Conservation (phyloP, 2,888 invertebrate genomes). For the Drosophila acutilabella region DNA sequence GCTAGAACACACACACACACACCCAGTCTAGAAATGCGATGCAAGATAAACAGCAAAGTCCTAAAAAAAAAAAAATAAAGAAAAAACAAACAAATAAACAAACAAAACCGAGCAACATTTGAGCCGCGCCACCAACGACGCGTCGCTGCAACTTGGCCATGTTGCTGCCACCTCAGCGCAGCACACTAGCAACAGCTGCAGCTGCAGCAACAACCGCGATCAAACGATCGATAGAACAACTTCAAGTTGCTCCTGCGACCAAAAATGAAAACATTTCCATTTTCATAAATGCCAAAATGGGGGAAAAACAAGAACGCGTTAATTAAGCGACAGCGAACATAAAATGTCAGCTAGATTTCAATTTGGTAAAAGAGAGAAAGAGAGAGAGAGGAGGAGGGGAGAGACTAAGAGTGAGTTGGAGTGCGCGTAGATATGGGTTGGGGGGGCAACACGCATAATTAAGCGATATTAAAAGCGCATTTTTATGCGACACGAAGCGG, state of each 20-base stretch:
- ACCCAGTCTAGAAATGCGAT: conserved; percentile 41
- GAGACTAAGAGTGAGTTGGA: background rate
- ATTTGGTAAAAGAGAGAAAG: conserved; percentile 43
- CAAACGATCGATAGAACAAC: conserved; percentile 33
- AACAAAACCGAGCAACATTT: conserved; percentile 35
- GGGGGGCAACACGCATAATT: conserved; percentile 62
- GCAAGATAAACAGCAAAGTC: conserved; percentile 64
- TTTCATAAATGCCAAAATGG: conserved; percentile 67
- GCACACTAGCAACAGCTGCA: conserved; percentile 27
- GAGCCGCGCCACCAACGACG: conserved; percentile 56
- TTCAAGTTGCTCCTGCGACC: conserved; percentile 2
- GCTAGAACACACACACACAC: conserved; percentile 21
- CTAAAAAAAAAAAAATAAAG: conserved; percentile 24
- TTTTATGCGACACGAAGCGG: conserved; percentile 74
- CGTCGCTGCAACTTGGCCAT: conserved; percentile 11
- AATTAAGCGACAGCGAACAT: conserved; percentile 72
- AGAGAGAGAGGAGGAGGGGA: background rate
- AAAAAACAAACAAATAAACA: conserved; percentile 36
- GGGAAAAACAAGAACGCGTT: conserved; percentile 51
- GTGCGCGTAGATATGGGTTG: background rate
- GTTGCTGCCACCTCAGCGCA: conserved; percentile 27
- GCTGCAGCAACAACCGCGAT: conserved; percentile 14
- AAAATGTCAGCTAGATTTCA: conserved; percentile 72
- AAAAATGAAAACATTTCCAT: conserved; percentile 75
- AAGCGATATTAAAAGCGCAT: conserved; percentile 78